These are phyloP conservation scores for Sus cebifrons DNA, from an alignment of 2,797 vertebrate species.

Conservation along the genomic window DNA sequence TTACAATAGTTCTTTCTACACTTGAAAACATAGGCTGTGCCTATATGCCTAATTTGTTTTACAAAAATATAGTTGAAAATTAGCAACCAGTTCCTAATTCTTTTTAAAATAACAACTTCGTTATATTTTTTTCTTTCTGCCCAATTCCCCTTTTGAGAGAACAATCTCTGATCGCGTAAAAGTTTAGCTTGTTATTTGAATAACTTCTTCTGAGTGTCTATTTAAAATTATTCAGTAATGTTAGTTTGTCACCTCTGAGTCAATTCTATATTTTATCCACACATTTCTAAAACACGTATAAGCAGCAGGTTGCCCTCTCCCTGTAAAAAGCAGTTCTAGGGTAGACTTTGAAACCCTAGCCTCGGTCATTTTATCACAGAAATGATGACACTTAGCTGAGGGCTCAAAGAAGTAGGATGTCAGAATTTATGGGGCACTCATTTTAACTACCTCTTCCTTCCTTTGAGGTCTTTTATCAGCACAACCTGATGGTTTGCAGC, in stretches of 20 bases:
- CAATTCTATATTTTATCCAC: not conserved
- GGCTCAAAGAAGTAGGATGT: not conserved
- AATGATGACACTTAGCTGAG: conserved; percentile 31
- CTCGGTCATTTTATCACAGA: conserved; percentile 24
- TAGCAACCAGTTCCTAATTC: not conserved
- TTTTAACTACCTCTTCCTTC: conserved; percentile 20
- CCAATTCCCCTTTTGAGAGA: conserved; percentile 11
- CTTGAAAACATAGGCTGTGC: not conserved
- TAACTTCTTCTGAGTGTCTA: not conserved
- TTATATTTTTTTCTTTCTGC: not conserved
- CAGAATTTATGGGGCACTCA: conserved; percentile 19
- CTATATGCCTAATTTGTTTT: not conserved
- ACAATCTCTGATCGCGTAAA: not conserved
- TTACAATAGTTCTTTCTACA: not conserved
- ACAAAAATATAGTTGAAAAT: not conserved
- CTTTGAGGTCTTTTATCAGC: not conserved
- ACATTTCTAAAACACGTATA: not conserved
- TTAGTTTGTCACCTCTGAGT: conserved; percentile 39
- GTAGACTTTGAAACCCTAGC: not conserved
- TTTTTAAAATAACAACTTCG: not conserved
- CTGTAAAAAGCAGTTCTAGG: not conserved
- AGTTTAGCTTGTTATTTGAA: not conserved
- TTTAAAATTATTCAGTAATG: conserved; percentile 25
- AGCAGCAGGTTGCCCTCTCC: not conserved
- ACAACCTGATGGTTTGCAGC: not conserved